phyloP scores from a whole-genome alignment of 1,140 invertebrate genomes.

The roundworm (Caenorhabditis elegans) region WBcel235 BX284604.4:7603001-7603500 shows the following conservation, averaged over 20 bases:
- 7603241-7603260: neutral
- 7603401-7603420: neutral
- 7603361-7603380: too few relatives aligned
- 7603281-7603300: too few relatives aligned
- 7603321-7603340: too few relatives aligned
- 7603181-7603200: slow-evolving; percentile 24
- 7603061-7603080: slow-evolving; percentile 1
- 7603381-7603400: too few relatives aligned
- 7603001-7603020: slow-evolving; percentile 10
- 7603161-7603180: neutral
- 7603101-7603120: neutral
- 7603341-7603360: too few relatives aligned
- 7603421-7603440: neutral
- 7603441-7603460: too few relatives aligned
- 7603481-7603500: neutral
- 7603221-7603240: neutral
- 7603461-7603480: too few relatives aligned
- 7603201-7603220: neutral
- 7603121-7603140: neutral
- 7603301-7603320: too few relatives aligned
- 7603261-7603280: too few relatives aligned
- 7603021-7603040: neutral
- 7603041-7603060: neutral
- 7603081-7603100: neutral
- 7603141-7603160: neutral